Percentiles rank a stretch among this genome's conserved stretches.
Conservation (phyloP, 2,113 vertebrate species). For the Barnardius zonarius region DNA sequence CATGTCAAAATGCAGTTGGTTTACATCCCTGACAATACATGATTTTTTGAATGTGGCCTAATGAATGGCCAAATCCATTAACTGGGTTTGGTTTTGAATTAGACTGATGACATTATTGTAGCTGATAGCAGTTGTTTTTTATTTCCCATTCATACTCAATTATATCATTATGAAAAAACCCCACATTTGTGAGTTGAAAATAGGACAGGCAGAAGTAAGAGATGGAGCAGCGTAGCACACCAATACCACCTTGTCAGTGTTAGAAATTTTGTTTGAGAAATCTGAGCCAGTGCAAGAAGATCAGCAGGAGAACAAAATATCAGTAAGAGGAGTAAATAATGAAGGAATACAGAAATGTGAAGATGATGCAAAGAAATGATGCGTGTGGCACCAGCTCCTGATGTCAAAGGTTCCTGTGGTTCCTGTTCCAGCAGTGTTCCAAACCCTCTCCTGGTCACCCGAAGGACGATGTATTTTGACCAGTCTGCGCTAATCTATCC, state of each 20-base stretch:
- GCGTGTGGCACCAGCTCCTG: background rate
- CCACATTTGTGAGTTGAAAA: background rate
- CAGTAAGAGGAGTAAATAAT: background rate
- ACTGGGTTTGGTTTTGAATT: background rate
- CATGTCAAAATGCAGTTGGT: background rate
- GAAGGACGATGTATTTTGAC: background rate
- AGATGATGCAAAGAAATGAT: background rate
- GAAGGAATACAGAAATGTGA: background rate
- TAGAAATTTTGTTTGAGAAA: background rate
- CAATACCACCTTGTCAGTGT: background rate
- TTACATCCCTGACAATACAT: background rate
- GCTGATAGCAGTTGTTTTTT: background rate
- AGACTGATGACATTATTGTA: background rate
- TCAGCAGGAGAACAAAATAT: background rate
- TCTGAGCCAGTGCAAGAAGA: background rate
- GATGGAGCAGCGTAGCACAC: background rate
- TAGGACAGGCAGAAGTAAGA: background rate
- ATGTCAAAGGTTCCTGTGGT: background rate
- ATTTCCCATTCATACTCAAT: background rate
- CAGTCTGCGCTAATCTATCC: background rate
- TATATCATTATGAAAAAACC: background rate
- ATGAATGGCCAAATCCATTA: background rate
- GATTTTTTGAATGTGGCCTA: background rate
- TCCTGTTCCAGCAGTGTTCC: background rate
- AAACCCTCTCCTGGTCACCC: background rate